Base-by-base conservation (phyloP, 2,113 vertebrate species). In the Pholis gunnellus region DNA sequence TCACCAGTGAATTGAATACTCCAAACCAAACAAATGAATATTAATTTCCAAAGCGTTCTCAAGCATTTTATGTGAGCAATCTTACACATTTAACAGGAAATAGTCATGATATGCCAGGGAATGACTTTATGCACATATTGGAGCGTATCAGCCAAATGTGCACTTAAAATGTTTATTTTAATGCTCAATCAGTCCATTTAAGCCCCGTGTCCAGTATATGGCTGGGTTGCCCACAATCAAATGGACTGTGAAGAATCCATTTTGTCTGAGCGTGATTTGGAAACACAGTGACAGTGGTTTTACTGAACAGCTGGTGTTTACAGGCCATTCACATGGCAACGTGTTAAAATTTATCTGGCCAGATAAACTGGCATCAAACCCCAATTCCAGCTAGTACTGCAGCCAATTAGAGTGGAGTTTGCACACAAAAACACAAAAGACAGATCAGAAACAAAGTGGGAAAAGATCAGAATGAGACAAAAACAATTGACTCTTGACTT, bases 291-390 rank as follows among this genome's bases (percentile, higher is more conserved):
- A 68, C 86, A 92, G 85, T 11, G 40, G 81, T 89, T 92, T 77
- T 54, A 80, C 46, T 42, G 80, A 89, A 79, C 92, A 93, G 91
- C 90, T 93, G 90, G 77, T 86, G 89, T 88, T 91, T 88, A 84
- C 83, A 54, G 86, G 84, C 82, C 74, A 75, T 68, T 86, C 85
- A 76, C 87, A 88, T 78, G 83, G 87, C 82, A 82, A 87, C 46
- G 4, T 84, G 83, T 75, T 86, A 44, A 90, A 86, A 90, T 77
- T 50, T 88, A 63, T 64, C 81, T 77, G 75, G 87, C 71, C 76
- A 50, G 63, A 82, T 73, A 79, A 84, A 81, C 71, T 78, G 72
- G 66, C 75, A 86, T 83, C 44, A 36, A 72, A 73, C 65, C 68
- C 48, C 46, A 25, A 66, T 48, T 85, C 63, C 69, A 67, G 71